Conservation (phyloP, 2,113 vertebrate genomes). For the Platichthys stellatus region DNA sequence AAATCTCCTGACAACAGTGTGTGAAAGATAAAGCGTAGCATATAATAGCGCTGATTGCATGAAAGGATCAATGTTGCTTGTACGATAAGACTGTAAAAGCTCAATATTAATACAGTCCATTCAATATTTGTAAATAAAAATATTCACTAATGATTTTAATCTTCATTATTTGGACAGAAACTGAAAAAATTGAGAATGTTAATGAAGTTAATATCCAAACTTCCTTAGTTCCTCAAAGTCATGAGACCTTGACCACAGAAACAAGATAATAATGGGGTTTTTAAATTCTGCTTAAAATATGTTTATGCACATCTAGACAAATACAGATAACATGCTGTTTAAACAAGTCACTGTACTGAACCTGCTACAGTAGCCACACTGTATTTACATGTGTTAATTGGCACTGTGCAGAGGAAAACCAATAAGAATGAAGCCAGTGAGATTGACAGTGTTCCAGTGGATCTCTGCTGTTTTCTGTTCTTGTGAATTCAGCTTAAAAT, state of each 20-base stretch:
- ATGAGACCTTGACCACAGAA: neutral
- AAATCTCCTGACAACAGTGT: no score
- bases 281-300: no score
- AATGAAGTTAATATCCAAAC: neutral
- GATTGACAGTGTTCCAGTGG: conserved; percentile 33
- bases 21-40: no score
- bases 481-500: conserved; percentile 6
- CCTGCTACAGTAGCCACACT: neutral
- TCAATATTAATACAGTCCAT: no score
- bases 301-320: no score
- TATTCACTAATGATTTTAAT: neutral
- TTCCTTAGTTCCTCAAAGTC: neutral
- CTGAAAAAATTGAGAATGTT: neutral
- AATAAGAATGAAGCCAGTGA: conserved; percentile 47
- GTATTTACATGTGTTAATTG: conserved; percentile 2
- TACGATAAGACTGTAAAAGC: no score
- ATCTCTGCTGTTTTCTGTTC: conserved; percentile 45
- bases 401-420: conserved; percentile 30
- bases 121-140: no score
- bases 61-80: no score
- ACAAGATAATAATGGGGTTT: neutral
- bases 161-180: neutral
- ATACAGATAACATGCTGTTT: neutral
- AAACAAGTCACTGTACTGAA: neutral
- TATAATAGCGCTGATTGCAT: no score